Percentiles rank a stretch among this genome's conserved stretches.
Evolutionary conservation across 2,113 vertebrate species (phyloP).

Genomic region (Oryzias melastigma): DNA sequence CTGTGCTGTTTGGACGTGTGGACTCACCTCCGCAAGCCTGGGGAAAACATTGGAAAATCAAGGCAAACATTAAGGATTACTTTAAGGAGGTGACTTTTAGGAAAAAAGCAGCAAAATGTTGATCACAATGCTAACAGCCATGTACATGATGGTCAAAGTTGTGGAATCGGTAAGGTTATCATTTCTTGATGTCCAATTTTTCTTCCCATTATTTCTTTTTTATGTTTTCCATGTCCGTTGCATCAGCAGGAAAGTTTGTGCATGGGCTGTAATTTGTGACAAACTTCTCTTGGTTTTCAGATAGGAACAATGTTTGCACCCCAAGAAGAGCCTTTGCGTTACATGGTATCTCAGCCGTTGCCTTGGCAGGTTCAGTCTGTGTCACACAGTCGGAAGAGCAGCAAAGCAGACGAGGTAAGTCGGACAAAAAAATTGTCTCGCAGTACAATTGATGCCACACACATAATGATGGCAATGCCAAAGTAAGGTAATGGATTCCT

Average conservation of each 20-base stretch:
- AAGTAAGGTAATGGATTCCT: neutral
- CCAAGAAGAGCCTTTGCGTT: conserved; percentile 77
- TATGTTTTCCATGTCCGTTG: too few species aligned
- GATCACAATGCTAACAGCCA: conserved; percentile 83
- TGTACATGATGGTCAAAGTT: conserved; percentile 80
- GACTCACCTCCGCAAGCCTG: conserved; percentile 21
- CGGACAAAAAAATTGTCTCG: neutral
- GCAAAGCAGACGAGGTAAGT: conserved; percentile 80
- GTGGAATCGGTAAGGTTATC: conserved; percentile 79
- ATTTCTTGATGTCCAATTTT: too few species aligned
- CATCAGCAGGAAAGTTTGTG: too few species aligned
- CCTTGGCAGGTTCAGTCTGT: conserved; percentile 88
- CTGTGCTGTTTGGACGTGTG: conserved; percentile 6
- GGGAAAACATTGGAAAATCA: conserved; percentile 11
- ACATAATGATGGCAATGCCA: neutral
- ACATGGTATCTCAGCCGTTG: conserved; percentile 83
- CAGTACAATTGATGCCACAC: neutral
- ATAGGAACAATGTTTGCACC: conserved; percentile 69
- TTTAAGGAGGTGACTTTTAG: neutral
- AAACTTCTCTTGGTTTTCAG: conserved; percentile 49
- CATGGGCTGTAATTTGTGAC: too few species aligned
- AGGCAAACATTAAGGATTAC: conserved; percentile 27
- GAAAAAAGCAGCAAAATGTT: conserved; percentile 76
- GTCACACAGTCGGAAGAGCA: conserved; percentile 79
- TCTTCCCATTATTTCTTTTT: too few species aligned